Base-by-base conservation (phyloP, 2,888 invertebrate species). In the Synanthedon formicaeformis region DNA sequence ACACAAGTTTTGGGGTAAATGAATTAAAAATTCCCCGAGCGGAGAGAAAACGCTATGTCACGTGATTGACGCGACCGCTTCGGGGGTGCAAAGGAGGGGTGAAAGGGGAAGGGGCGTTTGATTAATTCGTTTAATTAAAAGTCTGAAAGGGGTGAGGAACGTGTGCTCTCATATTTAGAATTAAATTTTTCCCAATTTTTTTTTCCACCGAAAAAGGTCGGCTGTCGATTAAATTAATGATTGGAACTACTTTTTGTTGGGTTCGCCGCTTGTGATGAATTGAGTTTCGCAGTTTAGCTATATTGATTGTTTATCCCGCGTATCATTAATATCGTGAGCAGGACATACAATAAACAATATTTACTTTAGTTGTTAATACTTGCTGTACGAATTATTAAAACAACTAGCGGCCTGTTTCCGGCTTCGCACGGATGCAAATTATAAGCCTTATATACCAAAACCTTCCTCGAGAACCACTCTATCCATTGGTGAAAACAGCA, bases 101-200 rank as follows among this genome's bases (percentile, higher is more conserved):
- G 14, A 50, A 51, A 45, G 55, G 55, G 55, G 57, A 53, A 50
- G 58, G 57, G 57, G 55, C 59, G 59, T 62, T 63, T 73, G 74
- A 73, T 73, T 71, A 71, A 74, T 73, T 65, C 63, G 68, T 73
- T 74, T 73, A 71, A 74, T 74, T 72, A 73, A 73, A 70, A 64
- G 60, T 54, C 54, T 53, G 56, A 54, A 27, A 23, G 18, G 41
- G 48, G 48, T 14, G 50, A 41, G n/a, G 51, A 52, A 56, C 55
- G 50, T 55, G 50, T 55, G 52, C 52, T 54, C 54, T 40, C 55
- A 53, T 57, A 50, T 55, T 54, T 54, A 57, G 52, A 55, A 52
- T 52, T 50, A 55, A 56, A 54, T 48, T 51, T 51, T 51, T 52
- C 16, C n/a, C 49, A n/a, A n/a, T 3, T 49, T 49, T 49, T 23